Percentiles rank a stretch among this genome's conserved stretches.
Conservation (phyloP, 2,797 vertebrate species). For the Todus mexicanus region DNA sequence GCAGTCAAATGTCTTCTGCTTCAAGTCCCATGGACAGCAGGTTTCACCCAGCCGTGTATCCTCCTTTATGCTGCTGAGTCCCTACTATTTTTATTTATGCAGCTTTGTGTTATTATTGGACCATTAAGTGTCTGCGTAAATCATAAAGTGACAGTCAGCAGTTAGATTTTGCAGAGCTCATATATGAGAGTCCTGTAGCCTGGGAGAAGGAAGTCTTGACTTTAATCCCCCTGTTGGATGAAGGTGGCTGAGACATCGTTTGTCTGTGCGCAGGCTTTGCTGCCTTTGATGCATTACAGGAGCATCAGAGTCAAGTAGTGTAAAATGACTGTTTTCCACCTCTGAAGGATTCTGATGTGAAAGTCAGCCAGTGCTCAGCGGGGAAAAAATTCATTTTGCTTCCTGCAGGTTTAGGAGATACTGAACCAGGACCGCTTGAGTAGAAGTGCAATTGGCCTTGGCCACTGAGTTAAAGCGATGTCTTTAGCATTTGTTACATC, state of each 20-base stretch:
- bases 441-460: background rate
- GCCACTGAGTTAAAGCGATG: background rate
- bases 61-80: background rate
- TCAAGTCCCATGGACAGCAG: background rate
- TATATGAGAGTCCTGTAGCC: background rate
- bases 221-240: background rate
- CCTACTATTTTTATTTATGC: background rate
- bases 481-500: background rate
- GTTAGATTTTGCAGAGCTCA: background rate
- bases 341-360: background rate
- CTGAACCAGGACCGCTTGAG: background rate
- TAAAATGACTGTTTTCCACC: conserved; percentile 24
- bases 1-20: background rate
- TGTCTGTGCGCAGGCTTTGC: background rate
- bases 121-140: background rate
- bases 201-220: background rate
- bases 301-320: conserved; percentile 32
- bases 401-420: background rate
- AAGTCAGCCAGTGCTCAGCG: background rate
- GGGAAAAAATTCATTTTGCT: conserved; percentile 2
- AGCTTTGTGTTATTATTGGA: background rate
- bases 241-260: background rate
- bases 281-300: background rate
- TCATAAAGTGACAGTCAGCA: background rate
- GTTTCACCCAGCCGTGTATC: background rate